Evolutionary conservation across 1,140 invertebrate species (phyloP).

Genomic region (Lordiphosa stackelbergi): DNA sequence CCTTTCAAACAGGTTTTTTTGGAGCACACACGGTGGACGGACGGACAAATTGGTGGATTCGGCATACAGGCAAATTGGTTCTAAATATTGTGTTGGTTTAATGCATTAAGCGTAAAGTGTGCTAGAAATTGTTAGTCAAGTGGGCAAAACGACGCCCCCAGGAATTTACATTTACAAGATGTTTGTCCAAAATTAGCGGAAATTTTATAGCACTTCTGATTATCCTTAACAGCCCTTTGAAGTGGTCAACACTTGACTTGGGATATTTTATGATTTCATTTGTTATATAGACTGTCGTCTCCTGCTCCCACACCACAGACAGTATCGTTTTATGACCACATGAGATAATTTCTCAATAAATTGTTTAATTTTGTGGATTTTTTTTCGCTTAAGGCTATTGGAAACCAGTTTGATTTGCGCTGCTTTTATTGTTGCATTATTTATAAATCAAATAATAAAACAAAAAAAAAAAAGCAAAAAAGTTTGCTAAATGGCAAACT

Average conservation of each 20-base stretch:
- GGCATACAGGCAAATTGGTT: too few relatives aligned
- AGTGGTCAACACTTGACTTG: neutral
- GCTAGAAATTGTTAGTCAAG: too few relatives aligned
- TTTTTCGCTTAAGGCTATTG: constrained; percentile 6
- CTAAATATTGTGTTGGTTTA: too few relatives aligned
- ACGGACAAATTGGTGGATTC: too few relatives aligned
- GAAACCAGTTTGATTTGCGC: constrained; percentile 54
- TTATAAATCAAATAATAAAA: constrained; percentile 26
- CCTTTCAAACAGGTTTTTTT: too few relatives aligned
- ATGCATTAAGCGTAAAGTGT: too few relatives aligned
- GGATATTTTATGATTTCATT: constrained; percentile 47
- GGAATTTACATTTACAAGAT: too few relatives aligned
- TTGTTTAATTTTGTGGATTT: constrained; percentile 35
- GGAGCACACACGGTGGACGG: too few relatives aligned
- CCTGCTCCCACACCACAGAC: constrained; percentile 8
- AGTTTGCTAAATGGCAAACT: constrained; percentile 58
- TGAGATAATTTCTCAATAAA: constrained; percentile 65
- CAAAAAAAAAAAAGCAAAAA: constrained; percentile 18
- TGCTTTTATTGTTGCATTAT: constrained; percentile 39
- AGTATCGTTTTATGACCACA: constrained; percentile 39
- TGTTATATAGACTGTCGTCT: constrained; percentile 20
- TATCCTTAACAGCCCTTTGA: neutral
- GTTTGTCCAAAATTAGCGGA: too few relatives aligned
- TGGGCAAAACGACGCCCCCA: too few relatives aligned
- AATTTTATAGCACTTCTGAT: too few relatives aligned